These are phyloP conservation scores for Coreoperca whiteheadi DNA, from an alignment of 2,113 vertebrate genomes.

Conservation along the genomic window DNA sequence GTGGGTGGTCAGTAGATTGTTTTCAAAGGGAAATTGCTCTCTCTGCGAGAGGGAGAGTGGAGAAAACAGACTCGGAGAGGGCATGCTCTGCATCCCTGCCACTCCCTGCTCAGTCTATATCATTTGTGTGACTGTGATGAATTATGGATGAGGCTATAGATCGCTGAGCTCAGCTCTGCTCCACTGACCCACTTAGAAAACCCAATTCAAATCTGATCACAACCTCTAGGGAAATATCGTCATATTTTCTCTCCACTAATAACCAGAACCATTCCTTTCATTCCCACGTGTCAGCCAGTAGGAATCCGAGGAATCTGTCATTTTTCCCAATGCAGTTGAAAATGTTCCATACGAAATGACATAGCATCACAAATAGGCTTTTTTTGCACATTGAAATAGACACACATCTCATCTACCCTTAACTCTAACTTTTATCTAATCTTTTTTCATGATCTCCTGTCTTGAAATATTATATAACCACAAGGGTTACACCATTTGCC, in stretches of 20 bases:
- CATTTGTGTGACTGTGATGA: conserved; percentile 68
- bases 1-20: conserved; percentile 28
- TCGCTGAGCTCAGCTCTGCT: conserved; percentile 76
- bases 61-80: conserved; percentile 28
- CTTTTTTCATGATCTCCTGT: conserved; percentile 1
- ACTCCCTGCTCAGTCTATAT: conserved; percentile 68
- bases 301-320: conserved; percentile 25
- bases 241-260: conserved; percentile 53
- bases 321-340: conserved; percentile 3
- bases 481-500: neutral
- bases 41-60: conserved; percentile 17
- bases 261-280: conserved; percentile 23
- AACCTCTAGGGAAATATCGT: conserved; percentile 57
- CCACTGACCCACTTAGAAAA: conserved; percentile 80
- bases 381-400: neutral
- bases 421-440: conserved; percentile 5
- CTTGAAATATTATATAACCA: conserved; percentile 15
- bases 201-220: conserved; percentile 65
- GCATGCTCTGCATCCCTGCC: conserved; percentile 59
- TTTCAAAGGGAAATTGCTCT: conserved; percentile 65
- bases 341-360: neutral
- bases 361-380: neutral
- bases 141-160: conserved; percentile 81
- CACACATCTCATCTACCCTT: neutral
- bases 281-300: conserved; percentile 41